Evolutionary conservation across 2,113 vertebrate genomes (phyloP), one percentile per base, ranked within the genome.

Genomic region (Carlito syrichta): DNA sequence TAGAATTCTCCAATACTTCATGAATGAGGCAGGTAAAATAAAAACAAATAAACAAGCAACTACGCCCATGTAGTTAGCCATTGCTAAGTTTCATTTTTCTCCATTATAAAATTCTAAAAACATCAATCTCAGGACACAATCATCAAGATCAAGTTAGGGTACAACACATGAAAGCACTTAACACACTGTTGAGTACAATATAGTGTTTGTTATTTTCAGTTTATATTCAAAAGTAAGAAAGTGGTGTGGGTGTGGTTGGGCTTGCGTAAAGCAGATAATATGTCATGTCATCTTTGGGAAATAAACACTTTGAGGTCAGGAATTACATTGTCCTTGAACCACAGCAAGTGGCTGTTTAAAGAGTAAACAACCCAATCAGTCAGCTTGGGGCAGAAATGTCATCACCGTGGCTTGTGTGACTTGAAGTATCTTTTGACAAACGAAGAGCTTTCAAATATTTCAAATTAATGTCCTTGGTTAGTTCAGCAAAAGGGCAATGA

Each of bases 381-480:
- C 95, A 96, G 87, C 84, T 81, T 0, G 0, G 60, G 91, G 60
- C 91, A 89, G 93, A 94, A 88, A 88, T 91, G 91, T 86, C 91
- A 95, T 90, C 54, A 50, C 45, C 0, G 4, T 9, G 50, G 40
- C 63, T 78, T 48, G 50, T 54, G 60, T 71, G 91, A 86, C 60
- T 78, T 20, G 30, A 85, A 82, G 77, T 88, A 95, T 94, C 85
- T 78, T 89, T 73, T 96, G 86, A 97, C 78, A 97, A 96, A 95
- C 0, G 2, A 89, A 69, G 48, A 93, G 86, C 89, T 93, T 92
- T 97, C 85, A 83, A 93, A 77, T 89, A 95, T 91, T 96, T 94
- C 91, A 97, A 94, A 96, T 93, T 73, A 91, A 93, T 71, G 73
- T 73, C 91, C 77, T 95, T 92, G 82, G 68, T 77, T 88, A 54